A percentile compares a stretch with the other conserved stretches of the same genome.
phyloP scores from a whole-genome alignment of 2,888 invertebrate genomes.

The Stenodera caucasica region DNA sequence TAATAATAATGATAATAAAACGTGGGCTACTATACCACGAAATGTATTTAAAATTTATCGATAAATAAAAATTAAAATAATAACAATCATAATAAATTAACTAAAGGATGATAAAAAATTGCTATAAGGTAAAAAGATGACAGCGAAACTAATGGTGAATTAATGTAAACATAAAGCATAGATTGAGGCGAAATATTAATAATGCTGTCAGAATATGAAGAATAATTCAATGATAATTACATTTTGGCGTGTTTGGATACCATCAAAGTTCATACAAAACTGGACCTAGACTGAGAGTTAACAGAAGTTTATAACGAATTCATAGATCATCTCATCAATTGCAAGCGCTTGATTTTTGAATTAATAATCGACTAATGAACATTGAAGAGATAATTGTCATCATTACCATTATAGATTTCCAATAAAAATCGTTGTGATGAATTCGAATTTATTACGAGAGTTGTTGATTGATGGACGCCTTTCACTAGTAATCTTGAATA shows the following conservation, averaged over 20 bases:
- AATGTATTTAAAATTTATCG: conserved; percentile 15
- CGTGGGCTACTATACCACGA: conserved; percentile 26
- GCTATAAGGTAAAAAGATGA: conserved; percentile 13
- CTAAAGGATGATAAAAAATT: conserved; percentile 5
- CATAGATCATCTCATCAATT: conserved; percentile 22
- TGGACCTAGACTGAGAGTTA: conserved; percentile 37
- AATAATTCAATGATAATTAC: conserved; percentile 52
- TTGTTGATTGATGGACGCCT: neutral
- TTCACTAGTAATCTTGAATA: neutral
- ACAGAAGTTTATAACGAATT: conserved; percentile 19
- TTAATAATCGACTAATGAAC: conserved; percentile 13
- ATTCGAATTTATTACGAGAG: neutral
- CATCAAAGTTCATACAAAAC: conserved; percentile 38
- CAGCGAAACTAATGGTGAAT: conserved; percentile 41
- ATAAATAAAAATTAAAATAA: neutral
- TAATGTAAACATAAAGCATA: conserved; percentile 46
- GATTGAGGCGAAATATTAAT: conserved; percentile 44
- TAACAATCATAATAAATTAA: conserved; percentile 11
- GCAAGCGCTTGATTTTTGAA: conserved; percentile 14
- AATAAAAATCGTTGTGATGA: neutral
- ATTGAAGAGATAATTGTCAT: neutral
- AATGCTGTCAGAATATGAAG: conserved; percentile 48
- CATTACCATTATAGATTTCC: neutral
- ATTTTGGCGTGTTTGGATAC: conserved; percentile 47
- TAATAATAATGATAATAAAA: conserved; percentile 12